Conservation (phyloP, 2,888 invertebrate species). For the Hetaerina titia region DNA sequence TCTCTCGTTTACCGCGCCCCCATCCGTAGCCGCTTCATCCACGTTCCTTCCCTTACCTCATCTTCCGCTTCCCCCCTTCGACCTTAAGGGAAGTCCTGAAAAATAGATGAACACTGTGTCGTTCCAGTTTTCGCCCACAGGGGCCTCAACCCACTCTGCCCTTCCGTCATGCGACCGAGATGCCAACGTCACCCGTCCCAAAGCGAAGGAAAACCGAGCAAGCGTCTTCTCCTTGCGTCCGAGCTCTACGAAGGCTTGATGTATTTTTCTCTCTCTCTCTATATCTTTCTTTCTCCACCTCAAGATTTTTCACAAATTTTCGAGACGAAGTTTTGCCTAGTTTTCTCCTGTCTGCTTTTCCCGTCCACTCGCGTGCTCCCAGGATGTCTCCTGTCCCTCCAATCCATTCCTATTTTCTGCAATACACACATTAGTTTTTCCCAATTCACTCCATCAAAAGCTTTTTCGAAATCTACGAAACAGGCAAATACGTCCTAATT, state of each 20-base stretch:
- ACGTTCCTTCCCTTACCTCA: not conserved
- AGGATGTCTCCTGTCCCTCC: too few species aligned
- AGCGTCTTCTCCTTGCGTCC: not conserved
- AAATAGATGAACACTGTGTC: slow-evolving; percentile 57
- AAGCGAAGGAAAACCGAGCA: not conserved
- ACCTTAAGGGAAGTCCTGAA: slow-evolving; percentile 42
- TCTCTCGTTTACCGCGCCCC: not conserved
- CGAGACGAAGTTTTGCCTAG: too few species aligned
- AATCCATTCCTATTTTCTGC: too few species aligned
- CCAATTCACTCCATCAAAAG: too few species aligned
- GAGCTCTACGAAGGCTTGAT: not conserved
- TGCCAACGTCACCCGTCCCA: not conserved
- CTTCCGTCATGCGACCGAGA: slow-evolving; percentile 32
- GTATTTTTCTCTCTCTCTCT: not conserved
- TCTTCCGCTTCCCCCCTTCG: not conserved
- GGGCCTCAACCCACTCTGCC: slow-evolving; percentile 19
- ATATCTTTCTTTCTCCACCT: not conserved
- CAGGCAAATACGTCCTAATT: too few species aligned
- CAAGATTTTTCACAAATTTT: too few species aligned
- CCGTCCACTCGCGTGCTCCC: too few species aligned
- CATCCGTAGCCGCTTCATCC: not conserved
- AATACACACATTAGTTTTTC: too few species aligned
- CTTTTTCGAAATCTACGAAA: too few species aligned
- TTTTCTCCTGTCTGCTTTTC: too few species aligned
- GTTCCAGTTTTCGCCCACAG: slow-evolving; percentile 41